Evolutionary conservation across 2,888 invertebrate species (phyloP).

Genomic region (Diaprepes abbreviatus): DNA sequence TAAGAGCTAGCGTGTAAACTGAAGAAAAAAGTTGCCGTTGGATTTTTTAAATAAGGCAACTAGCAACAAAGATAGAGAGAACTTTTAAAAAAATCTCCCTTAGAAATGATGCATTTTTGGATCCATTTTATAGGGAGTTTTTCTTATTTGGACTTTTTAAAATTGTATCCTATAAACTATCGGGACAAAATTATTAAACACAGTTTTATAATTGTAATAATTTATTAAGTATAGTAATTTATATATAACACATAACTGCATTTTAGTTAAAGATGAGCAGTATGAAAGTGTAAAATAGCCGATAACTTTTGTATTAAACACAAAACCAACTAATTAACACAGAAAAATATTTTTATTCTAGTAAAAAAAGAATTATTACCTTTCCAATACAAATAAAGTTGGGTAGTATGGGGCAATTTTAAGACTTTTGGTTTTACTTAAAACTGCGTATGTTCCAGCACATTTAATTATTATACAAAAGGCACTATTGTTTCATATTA

Average conservation of each 20-base stretch:
- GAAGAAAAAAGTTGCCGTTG: too few relatives aligned
- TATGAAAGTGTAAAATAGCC: constrained; percentile 54
- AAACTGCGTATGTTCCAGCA: too few relatives aligned
- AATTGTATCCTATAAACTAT: too few relatives aligned
- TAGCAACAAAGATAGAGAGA: too few relatives aligned
- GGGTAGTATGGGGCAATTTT: constrained; percentile 9
- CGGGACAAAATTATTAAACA: too few relatives aligned
- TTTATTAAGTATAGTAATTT: constrained; percentile 65
- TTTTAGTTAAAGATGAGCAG: constrained; percentile 56
- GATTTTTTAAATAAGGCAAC: too few relatives aligned
- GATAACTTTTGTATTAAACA: constrained; percentile 44
- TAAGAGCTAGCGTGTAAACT: too few relatives aligned
- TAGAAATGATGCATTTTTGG: too few relatives aligned
- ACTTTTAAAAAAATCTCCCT: too few relatives aligned
- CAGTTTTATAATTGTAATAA: constrained; percentile 58
- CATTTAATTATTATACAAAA: too few relatives aligned
- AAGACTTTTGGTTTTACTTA: neutral
- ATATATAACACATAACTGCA: constrained; percentile 63
- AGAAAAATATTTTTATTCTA: constrained; percentile 28
- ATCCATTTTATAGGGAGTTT: too few relatives aligned
- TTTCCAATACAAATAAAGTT: constrained; percentile 21
- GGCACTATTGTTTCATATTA: neutral
- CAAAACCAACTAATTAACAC: constrained; percentile 45
- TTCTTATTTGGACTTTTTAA: too few relatives aligned
- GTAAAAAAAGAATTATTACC: constrained; percentile 36